These are phyloP conservation scores for Macaria liturata DNA, from an alignment of 2,888 invertebrate species.

Conservation along the genomic window DNA sequence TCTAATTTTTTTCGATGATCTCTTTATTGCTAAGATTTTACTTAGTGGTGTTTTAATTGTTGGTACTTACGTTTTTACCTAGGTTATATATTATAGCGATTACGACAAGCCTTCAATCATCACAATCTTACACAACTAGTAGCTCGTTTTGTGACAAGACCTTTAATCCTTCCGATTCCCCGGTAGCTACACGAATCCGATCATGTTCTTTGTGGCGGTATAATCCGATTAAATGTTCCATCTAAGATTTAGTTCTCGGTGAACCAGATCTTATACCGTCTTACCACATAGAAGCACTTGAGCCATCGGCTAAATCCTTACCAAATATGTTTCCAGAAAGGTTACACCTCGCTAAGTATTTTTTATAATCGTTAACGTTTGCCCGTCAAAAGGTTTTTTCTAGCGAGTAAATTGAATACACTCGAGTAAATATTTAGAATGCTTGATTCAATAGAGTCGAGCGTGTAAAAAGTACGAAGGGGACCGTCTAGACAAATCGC, in stretches of 20 bases:
- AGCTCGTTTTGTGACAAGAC: no score
- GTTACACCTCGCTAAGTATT: slow-evolving; percentile 15
- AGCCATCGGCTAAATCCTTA: slow-evolving; percentile 22
- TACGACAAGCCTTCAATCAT: no score
- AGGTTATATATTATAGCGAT: no score
- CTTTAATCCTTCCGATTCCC: slow-evolving; percentile 31
- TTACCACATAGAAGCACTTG: slow-evolving; percentile 35
- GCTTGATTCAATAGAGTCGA: slow-evolving; percentile 36
- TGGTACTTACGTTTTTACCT: no score
- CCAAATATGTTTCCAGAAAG: slow-evolving; percentile 21
- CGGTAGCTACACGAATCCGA: slow-evolving; percentile 52
- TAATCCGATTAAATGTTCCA: slow-evolving; percentile 60
- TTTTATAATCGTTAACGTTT: slow-evolving; percentile 13
- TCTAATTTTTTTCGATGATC: no score
- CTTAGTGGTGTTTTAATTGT: no score
- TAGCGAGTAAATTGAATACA: slow-evolving; percentile 18
- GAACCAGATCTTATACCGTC: slow-evolving; percentile 36
- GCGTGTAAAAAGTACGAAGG: slow-evolving; percentile 26
- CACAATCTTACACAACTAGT: no score
- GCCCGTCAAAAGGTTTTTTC: slow-evolving; percentile 10
- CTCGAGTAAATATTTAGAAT: slow-evolving; percentile 22
- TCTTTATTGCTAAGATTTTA: no score
- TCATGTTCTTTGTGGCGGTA: slow-evolving; percentile 52
- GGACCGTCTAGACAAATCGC: slow-evolving; percentile 43
- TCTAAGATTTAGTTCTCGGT: slow-evolving; percentile 51